Evolutionary conservation across 2,888 invertebrate genomes (phyloP).

Genomic region (Calameuta idolon): DNA sequence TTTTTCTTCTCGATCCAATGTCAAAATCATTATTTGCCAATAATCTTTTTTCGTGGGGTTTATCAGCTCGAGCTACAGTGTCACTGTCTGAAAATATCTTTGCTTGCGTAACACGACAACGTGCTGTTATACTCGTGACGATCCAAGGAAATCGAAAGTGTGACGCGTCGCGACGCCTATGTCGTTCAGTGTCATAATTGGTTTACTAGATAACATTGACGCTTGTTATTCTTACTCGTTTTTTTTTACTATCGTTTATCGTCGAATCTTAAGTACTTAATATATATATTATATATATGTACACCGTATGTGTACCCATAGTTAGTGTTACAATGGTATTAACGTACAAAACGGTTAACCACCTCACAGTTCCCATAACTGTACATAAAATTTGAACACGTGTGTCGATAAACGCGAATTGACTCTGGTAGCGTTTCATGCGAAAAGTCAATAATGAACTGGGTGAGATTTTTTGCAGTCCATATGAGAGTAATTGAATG

Average conservation of each 20-base stretch:
- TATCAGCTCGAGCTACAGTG: background rate
- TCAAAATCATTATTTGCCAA: background rate
- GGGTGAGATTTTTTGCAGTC: no score
- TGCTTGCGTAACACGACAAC: background rate
- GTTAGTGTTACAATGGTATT: no score
- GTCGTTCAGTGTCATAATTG: background rate
- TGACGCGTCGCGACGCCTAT: background rate
- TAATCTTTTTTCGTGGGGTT: background rate
- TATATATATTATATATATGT: background rate
- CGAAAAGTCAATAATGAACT: no score
- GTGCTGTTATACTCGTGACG: background rate
- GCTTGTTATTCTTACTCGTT: background rate
- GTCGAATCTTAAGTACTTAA: background rate
- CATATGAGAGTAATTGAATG: background rate
- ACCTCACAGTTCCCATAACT: no score
- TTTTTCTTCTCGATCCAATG: background rate
- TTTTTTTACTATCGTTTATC: background rate
- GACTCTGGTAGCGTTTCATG: no score
- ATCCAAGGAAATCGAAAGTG: background rate
- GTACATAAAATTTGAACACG: no score
- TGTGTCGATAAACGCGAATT: no score
- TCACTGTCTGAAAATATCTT: background rate
- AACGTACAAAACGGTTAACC: no score
- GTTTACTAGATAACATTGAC: background rate
- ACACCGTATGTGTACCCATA: no score